These are phyloP conservation scores for Sisor rabdophorus DNA, from an alignment of 2,113 vertebrate genomes.

Conservation along the genomic window DNA sequence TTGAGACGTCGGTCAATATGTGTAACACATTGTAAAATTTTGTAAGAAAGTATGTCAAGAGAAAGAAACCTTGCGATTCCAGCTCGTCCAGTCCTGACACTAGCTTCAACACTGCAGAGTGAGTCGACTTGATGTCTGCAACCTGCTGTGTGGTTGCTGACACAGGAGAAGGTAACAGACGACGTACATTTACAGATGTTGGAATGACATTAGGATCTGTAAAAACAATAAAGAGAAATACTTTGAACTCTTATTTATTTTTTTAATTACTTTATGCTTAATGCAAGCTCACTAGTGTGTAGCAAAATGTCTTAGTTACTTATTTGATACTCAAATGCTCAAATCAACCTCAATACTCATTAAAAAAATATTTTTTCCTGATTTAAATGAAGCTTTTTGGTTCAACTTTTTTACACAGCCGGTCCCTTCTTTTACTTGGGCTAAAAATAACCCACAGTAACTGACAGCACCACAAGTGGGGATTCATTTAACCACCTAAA, in stretches of 20 bases:
- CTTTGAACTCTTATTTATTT: not conserved
- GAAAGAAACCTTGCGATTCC: constrained; percentile 81
- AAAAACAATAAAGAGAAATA: not conserved
- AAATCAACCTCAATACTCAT: too few relatives aligned
- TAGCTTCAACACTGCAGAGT: constrained; percentile 51
- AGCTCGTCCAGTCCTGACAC: constrained; percentile 66
- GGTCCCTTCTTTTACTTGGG: not conserved
- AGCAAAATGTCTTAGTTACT: not conserved
- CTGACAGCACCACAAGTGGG: not conserved
- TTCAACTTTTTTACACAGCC: not conserved
- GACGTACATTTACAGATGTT: constrained; percentile 37
- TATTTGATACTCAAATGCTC: not conserved
- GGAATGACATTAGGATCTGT: constrained; percentile 36
- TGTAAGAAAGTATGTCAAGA: not conserved
- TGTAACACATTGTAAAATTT: not conserved
- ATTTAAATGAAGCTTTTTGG: not conserved
- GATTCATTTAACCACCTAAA: not conserved
- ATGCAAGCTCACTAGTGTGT: not conserved
- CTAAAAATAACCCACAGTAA: not conserved
- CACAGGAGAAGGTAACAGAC: constrained; percentile 34
- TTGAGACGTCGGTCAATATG: not conserved
- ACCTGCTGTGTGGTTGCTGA: constrained; percentile 47
- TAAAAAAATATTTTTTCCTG: not conserved
- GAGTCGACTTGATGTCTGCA: constrained; percentile 55
- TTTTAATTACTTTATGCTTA: not conserved